Conservation (phyloP, 2,113 vertebrate species). For the Chaetodon auriga region DNA sequence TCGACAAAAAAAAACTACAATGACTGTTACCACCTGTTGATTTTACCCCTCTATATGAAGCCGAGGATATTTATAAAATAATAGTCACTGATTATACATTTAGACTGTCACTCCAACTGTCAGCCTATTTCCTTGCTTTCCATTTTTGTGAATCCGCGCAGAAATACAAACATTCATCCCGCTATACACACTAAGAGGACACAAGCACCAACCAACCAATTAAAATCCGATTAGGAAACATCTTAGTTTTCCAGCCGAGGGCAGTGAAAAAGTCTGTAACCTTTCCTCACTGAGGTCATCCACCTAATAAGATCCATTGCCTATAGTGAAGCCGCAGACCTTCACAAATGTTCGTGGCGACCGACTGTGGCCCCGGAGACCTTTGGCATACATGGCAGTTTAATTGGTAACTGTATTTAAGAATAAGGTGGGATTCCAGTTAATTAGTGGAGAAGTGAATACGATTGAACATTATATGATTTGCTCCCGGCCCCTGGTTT, state of each 20-base stretch:
- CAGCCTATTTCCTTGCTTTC: neutral
- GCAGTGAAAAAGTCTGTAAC: slow-evolving; percentile 82
- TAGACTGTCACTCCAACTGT: neutral
- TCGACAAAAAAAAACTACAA: neutral
- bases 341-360: slow-evolving; percentile 87
- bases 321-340: slow-evolving; percentile 87
- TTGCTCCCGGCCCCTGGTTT: slow-evolving; percentile 88
- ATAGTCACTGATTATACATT: neutral
- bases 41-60: neutral
- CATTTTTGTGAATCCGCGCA: slow-evolving; percentile 5
- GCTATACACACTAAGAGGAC: slow-evolving; percentile 53
- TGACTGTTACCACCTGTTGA: slow-evolving; percentile 42
- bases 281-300: slow-evolving; percentile 82
- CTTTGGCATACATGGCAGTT: slow-evolving; percentile 90
- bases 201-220: slow-evolving; percentile 79
- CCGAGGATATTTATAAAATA: neutral
- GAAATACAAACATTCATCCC: slow-evolving; percentile 51
- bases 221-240: slow-evolving; percentile 88
- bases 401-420: slow-evolving; percentile 93
- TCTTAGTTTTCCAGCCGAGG: slow-evolving; percentile 80
- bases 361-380: slow-evolving; percentile 85
- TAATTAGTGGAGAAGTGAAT: slow-evolving; percentile 96
- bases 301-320: slow-evolving; percentile 93
- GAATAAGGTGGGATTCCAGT: slow-evolving; percentile 91
- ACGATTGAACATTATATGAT: slow-evolving; percentile 91